These are phyloP conservation scores for Scaptomyza flava DNA, from an alignment of 2,888 invertebrate species.

Conservation along the genomic window DNA sequence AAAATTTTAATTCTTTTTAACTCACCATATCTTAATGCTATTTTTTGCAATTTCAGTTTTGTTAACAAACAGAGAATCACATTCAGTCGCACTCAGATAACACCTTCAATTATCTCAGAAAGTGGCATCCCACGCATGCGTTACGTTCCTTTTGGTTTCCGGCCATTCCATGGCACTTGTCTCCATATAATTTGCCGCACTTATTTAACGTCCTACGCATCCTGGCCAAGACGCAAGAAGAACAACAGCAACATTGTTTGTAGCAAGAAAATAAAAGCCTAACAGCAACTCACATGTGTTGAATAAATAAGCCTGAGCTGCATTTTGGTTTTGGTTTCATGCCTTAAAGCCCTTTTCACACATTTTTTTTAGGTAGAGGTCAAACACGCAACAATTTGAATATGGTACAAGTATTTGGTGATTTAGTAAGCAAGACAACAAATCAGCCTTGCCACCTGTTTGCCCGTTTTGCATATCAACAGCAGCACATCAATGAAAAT, in stretches of 20 bases:
- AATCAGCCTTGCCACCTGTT: slow-evolving; percentile 54
- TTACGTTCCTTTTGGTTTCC: slow-evolving; percentile 42
- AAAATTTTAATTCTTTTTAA: neutral
- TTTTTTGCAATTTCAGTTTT: slow-evolving; percentile 13
- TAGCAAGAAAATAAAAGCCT: neutral
- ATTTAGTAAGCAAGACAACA: slow-evolving; percentile 52
- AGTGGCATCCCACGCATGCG: slow-evolving; percentile 40
- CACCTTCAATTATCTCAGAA: slow-evolving; percentile 45
- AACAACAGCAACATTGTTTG: slow-evolving; percentile 18
- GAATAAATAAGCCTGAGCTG: slow-evolving; percentile 63
- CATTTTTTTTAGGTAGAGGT: slow-evolving; percentile 57
- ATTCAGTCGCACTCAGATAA: slow-evolving; percentile 19
- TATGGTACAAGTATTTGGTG: slow-evolving; percentile 41
- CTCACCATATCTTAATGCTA: neutral
- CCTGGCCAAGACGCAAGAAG: slow-evolving; percentile 11
- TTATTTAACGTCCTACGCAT: slow-evolving; percentile 74
- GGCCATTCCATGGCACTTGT: slow-evolving; percentile 60
- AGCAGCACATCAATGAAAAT: slow-evolving; percentile 62
- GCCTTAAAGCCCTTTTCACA: slow-evolving; percentile 57
- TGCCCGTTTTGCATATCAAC: slow-evolving; percentile 58
- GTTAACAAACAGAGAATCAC: slow-evolving; percentile 10
- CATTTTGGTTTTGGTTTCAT: slow-evolving; percentile 20
- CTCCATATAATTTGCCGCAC: slow-evolving; percentile 76
- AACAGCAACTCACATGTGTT: slow-evolving; percentile 44
- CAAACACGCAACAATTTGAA: slow-evolving; percentile 69